Evolutionary conservation across 2,113 vertebrate species (phyloP), one percentile per base, ranked within the genome.

Genomic region (Hucho hucho): DNA sequence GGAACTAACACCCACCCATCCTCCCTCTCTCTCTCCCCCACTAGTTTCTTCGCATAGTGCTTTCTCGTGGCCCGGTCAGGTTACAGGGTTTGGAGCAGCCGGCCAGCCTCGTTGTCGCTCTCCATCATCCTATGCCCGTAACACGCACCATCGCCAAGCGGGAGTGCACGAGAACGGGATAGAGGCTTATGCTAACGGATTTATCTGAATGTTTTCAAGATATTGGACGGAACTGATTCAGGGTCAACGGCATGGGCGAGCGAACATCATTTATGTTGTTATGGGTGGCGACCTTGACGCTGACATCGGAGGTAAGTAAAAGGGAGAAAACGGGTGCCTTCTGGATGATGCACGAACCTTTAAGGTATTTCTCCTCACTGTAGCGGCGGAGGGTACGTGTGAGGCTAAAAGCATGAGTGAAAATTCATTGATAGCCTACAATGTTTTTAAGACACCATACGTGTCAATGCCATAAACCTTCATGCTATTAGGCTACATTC

Each of bases 251-350:
- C 72, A 93, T 93, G 93, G 88, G 79, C 37, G 88, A 88, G 77
- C 80, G 79, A 73, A 80, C 88, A 86, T 89, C 84, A 71, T 87
- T 89, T 83, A 47, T 92, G 84, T 81, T 94, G 77, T 83, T 92
- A 78, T 81, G 92, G 81, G 73, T 78, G 79, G 89, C 91, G 88
- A 89, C 90, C 88, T 89, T 91, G 89, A 89, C 93, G 87, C 87
- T 91, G 77, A 88, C 91, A 81, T 87, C 89, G 61, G 93, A 93
- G 92, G 93, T 94, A 87, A 93, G 90, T 74, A 72, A 37, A 64
- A 20, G 28, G 46, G 77, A 72, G 58, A 75, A 81, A 81, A 74
- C 66, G 25, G 64, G 46, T 18, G 75, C 68, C 49, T 59, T 59
- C 3, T 3, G 5, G 11, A 9, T 11, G n/a, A 63, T 2, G 20